Percentiles rank a stretch among this genome's conserved stretches.
These are phyloP conservation scores for Lophura swinhoii DNA, from an alignment of 2,797 vertebrate species.

Conservation along the genomic window DNA sequence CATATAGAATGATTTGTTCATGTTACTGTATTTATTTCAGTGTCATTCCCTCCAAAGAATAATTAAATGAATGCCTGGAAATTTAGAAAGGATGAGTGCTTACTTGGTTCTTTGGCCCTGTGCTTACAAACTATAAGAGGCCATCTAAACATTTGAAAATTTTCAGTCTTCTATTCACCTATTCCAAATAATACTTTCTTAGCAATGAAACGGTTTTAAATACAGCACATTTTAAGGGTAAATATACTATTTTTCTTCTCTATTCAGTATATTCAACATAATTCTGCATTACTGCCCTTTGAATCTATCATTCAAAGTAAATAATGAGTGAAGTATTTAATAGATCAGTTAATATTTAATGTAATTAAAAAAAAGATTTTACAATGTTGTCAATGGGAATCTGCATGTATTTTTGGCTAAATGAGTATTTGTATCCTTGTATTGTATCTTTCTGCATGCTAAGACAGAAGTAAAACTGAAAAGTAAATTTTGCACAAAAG, in stretches of 20 bases:
- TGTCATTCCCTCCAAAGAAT: background rate
- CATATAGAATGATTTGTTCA: background rate
- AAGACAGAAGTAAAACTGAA: background rate
- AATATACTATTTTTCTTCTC: background rate
- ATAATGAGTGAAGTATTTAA: background rate
- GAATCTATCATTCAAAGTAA: background rate
- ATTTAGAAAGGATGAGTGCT: background rate
- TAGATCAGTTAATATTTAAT: background rate
- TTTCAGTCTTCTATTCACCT: background rate
- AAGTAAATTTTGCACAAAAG: background rate
- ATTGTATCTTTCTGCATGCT: background rate
- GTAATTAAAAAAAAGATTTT: background rate
- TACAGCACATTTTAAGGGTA: background rate
- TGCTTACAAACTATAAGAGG: background rate
- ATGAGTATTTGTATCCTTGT: background rate
- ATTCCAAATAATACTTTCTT: background rate
- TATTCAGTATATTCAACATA: background rate
- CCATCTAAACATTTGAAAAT: background rate
- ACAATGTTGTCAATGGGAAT: background rate
- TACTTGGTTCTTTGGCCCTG: background rate
- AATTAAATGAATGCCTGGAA: background rate
- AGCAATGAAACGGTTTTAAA: background rate
- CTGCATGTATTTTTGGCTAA: background rate
- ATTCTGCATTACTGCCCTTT: background rate
- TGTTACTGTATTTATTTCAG: background rate